Evolutionary conservation across 2,113 vertebrate genomes (phyloP), one percentile per base, ranked within the genome.

Genomic region (Nothocercus nigrocapillus): DNA sequence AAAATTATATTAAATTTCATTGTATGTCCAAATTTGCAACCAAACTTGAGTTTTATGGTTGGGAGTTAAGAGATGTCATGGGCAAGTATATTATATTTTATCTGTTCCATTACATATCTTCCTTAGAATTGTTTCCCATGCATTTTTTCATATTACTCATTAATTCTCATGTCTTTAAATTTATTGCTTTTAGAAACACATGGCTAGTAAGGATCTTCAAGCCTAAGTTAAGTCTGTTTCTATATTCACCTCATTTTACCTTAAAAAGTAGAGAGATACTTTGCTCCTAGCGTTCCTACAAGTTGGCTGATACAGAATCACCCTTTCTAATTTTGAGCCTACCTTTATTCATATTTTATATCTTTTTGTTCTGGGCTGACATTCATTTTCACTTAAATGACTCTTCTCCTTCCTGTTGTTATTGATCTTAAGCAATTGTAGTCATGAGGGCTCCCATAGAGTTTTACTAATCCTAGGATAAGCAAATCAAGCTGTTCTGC

Each of bases 401-500:
- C 66, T 62, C 14, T 90, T 77, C 36, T 84, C 20, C 36, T 89
- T 89, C 27, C 24, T 15, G 36, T 22, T 88, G 28, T 88, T 93
- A 63, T 11, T 88, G 85, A 94, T 90, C 68, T 93, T 2, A 1
- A 75, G 36, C 64, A 88, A 58, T 9, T 83, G 54, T 38, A 86
- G 69, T 90, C 66, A 42, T 79, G 58, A 61, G 56, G 53, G 34
- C 32, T 88, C 54, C 54, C 44, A 1, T 5, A 85, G 88, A 81
- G 45, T 54, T 30, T 90, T 92, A 75, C 36, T 95, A 94, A 94
- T 90, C 61, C 76, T 63, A 59, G n/a, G 2, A 7, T 94, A 80
- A 80, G 59, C 59, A 91, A 94, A 16, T 78, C 88, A 94, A 86
- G 76, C 59, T 92, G 59, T 85, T 94, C 93, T 90, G 75, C 93